Conservation (phyloP, 1,140 invertebrate genomes). For the Drosophila mayri region DNA sequence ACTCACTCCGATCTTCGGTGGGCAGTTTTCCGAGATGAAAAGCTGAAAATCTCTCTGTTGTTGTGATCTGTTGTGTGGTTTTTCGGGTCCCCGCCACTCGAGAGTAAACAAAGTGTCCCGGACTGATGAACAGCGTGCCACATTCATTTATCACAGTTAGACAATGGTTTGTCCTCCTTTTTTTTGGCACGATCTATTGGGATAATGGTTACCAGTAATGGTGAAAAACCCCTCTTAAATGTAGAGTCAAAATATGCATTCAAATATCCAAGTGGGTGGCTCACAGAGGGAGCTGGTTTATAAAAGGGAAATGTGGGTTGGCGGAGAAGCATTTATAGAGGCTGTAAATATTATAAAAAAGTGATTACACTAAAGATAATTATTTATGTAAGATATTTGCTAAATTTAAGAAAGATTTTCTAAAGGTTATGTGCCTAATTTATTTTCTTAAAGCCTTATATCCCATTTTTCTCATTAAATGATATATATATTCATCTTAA, state of each 20-base stretch:
- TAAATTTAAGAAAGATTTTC: background rate
- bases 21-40: slow-evolving; percentile 59
- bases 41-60: slow-evolving; percentile 69
- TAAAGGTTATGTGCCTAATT: no score
- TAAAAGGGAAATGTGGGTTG: background rate
- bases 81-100: slow-evolving; percentile 46
- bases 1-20: slow-evolving; percentile 52
- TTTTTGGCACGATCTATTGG: slow-evolving; percentile 66
- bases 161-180: slow-evolving; percentile 28
- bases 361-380: background rate
- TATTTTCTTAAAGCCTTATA: no score
- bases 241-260: background rate
- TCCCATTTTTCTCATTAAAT: no score
- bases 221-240: background rate
- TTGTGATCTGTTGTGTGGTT: slow-evolving; percentile 47
- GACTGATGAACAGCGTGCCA: slow-evolving; percentile 27
- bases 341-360: background rate
- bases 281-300: background rate
- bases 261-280: slow-evolving; percentile 19
- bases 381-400: background rate
- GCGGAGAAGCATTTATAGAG: background rate
- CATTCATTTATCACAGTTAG: slow-evolving; percentile 63
- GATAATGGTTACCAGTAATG: slow-evolving; percentile 17
- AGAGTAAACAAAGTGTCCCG: slow-evolving; percentile 71
- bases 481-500: no score